A percentile compares a stretch with the other conserved stretches of the same genome.
Conservation (phyloP, 2,888 invertebrate genomes). For the Chalcosyrphus nemorum region DNA sequence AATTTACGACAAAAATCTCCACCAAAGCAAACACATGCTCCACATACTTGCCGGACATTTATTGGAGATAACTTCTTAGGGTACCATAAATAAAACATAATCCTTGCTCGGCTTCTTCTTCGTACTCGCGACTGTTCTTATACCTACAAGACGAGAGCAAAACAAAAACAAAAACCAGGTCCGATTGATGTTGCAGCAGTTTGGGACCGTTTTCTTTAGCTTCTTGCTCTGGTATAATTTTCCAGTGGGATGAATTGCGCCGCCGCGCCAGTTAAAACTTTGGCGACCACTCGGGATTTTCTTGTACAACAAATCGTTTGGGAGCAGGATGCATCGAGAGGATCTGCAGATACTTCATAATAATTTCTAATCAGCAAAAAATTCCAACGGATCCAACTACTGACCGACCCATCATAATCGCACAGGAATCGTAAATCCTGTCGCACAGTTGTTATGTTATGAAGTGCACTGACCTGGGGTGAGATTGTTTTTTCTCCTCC, state of each 20-base stretch:
- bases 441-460: not conserved
- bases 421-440: constrained; percentile 66
- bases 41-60: constrained; percentile 82
- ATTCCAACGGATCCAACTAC: constrained; percentile 34
- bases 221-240: constrained; percentile 63
- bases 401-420: constrained; percentile 61
- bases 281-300: constrained; percentile 42
- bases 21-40: constrained; percentile 83
- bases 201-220: constrained; percentile 55
- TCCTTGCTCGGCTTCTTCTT: constrained; percentile 76
- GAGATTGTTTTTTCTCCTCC: constrained; percentile 25
- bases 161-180: constrained; percentile 27
- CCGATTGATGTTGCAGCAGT: constrained; percentile 55
- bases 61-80: constrained; percentile 82
- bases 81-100: constrained; percentile 83
- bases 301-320: constrained; percentile 65
- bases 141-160: too few relatives aligned
- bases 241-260: constrained; percentile 59
- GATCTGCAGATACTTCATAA: constrained; percentile 64
- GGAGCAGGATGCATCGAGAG: constrained; percentile 39
- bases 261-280: constrained; percentile 5
- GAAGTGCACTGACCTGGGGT: constrained; percentile 51
- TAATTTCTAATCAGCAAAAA: constrained; percentile 73
- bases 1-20: constrained; percentile 80
- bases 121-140: too few relatives aligned